A percentile compares a stretch with the other conserved stretches of the same genome.
phyloP scores from a whole-genome alignment of 2,113 vertebrate species.

The Hassar affinis region DNA sequence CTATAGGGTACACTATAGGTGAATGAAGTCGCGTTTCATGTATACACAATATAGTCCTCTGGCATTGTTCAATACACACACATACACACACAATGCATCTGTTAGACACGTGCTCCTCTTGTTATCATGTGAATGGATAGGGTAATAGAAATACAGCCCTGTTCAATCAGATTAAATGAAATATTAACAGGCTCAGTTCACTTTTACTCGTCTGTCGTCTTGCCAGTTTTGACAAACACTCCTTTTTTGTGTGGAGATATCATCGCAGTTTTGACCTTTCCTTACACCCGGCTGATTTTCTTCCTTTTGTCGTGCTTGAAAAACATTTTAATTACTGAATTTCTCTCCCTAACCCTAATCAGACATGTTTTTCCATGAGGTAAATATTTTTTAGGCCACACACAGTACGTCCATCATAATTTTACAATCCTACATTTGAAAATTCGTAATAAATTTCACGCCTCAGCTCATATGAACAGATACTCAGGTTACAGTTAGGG shows the following conservation, averaged over 20 bases:
- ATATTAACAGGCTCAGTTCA: constrained; percentile 3
- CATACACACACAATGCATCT: constrained; percentile 4
- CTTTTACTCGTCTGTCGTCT: neutral
- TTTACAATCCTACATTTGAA: neutral
- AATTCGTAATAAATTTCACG: neutral
- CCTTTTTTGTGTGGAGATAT: constrained; percentile 16
- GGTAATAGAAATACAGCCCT: constrained; percentile 29
- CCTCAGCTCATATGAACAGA: neutral
- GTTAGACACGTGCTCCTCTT: constrained; percentile 5
- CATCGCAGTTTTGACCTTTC: constrained; percentile 14
- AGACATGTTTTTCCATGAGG: neutral
- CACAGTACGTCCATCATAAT: neutral
- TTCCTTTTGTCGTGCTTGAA: neutral
- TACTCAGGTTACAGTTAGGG: neutral
- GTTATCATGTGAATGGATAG: constrained; percentile 35
- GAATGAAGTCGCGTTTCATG: neutral
- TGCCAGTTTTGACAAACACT: constrained; percentile 17
- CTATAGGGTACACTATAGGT: neutral
- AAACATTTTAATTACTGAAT: constrained; percentile 14
- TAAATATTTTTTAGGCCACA: neutral
- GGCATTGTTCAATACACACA: neutral
- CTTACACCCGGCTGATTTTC: neutral
- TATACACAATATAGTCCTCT: neutral
- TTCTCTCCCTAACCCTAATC: neutral
- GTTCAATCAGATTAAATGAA: constrained; percentile 32